These are phyloP conservation scores for Platycercus adscitus DNA, from an alignment of 2,113 vertebrate genomes.

Conservation along the genomic window DNA sequence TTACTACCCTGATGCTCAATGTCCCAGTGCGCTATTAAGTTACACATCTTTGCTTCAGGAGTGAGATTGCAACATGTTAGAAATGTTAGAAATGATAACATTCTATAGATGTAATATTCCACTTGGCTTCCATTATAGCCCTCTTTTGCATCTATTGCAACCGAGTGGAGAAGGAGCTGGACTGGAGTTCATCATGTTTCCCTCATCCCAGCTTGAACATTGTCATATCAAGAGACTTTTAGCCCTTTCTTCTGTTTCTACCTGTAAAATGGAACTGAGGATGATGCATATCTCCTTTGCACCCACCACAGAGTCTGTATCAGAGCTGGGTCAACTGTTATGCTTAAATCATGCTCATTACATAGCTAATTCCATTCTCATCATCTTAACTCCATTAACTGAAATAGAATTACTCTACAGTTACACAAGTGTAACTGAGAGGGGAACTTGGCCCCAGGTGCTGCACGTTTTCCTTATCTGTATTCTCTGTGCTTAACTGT, in stretches of 20 bases:
- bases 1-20: not conserved
- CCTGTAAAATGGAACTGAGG: not conserved
- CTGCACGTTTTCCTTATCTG: not conserved
- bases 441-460: slow-evolving; percentile 26
- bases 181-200: not conserved
- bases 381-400: slow-evolving; percentile 52
- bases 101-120: not conserved
- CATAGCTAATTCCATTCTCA: not conserved
- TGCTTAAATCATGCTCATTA: not conserved
- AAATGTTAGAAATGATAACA: not conserved
- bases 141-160: not conserved
- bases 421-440: slow-evolving; percentile 37
- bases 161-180: not conserved
- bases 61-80: not conserved
- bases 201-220: not conserved
- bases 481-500: not conserved
- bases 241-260: not conserved
- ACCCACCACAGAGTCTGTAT: not conserved
- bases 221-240: not conserved
- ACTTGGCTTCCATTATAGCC: not conserved
- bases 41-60: not conserved
- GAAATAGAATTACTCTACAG: slow-evolving; percentile 34
- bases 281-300: not conserved
- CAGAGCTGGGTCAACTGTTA: not conserved
- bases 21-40: fast-evolving